Evolutionary conservation across 23 tunicate genomes (phyloP).

Genomic region (Botrylloides violaceus): DNA sequence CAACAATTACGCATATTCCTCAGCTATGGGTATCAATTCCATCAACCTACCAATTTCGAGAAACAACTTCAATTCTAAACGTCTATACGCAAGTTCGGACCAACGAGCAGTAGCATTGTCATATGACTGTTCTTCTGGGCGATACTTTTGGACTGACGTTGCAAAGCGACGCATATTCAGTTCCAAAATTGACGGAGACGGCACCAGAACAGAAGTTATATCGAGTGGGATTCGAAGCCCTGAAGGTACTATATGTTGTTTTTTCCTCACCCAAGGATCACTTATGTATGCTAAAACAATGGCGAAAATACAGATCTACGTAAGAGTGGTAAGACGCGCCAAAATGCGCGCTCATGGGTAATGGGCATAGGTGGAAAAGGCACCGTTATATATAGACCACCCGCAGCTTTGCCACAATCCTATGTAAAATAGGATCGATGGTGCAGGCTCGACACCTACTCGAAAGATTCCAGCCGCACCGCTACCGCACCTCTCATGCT

Average conservation of each 20-base stretch:
- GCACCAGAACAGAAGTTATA: constrained; percentile 17
- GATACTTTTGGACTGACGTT: constrained; percentile 60
- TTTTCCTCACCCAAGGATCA: not conserved
- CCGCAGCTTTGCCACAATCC: too few species aligned
- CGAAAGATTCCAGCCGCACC: too few species aligned
- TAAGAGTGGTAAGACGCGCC: too few species aligned
- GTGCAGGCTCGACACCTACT: too few species aligned
- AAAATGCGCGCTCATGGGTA: too few species aligned
- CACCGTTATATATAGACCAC: too few species aligned
- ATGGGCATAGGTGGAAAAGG: too few species aligned
- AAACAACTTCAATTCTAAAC: constrained; percentile 24
- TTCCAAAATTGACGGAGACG: constrained; percentile 34
- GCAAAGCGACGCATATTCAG: constrained; percentile 39
- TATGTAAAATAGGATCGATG: too few species aligned
- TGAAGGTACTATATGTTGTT: constrained; percentile 37
- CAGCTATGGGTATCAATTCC: constrained; percentile 44
- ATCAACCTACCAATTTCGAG: constrained; percentile 42
- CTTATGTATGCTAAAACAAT: too few species aligned
- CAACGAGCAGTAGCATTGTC: constrained; percentile 50
- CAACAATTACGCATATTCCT: not conserved
- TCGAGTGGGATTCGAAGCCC: constrained; percentile 42
- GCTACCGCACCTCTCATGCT: too few species aligned
- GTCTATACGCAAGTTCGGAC: constrained; percentile 42
- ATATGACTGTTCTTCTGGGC: constrained; percentile 45
- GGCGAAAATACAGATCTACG: too few species aligned